Percentiles rank a stretch among this genome's conserved stretches.
phyloP scores from a whole-genome alignment of 2,113 vertebrate genomes.

The Tachuris rubrigastra region DNA sequence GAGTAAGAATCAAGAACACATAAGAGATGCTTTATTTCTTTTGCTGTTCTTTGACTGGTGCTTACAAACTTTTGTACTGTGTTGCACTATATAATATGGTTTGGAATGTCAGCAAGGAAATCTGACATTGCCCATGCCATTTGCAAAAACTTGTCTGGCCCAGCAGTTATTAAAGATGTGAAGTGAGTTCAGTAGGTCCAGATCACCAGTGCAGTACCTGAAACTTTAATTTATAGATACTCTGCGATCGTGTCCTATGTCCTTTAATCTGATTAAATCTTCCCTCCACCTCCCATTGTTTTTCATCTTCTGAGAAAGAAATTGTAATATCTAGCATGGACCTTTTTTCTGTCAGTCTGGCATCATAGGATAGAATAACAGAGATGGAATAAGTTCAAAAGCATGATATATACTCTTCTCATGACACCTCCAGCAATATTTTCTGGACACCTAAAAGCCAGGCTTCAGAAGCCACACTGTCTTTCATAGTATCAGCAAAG shows the following conservation, averaged over 20 bases:
- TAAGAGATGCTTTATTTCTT: background rate
- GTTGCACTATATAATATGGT: background rate
- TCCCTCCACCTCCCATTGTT: background rate
- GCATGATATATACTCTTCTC: too few relatives aligned
- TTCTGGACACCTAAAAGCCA: background rate
- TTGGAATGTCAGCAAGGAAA: background rate
- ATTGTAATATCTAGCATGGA: background rate
- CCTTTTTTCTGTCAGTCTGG: background rate
- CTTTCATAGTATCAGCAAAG: background rate
- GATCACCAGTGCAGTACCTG: background rate
- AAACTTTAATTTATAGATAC: background rate
- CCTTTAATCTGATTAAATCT: background rate
- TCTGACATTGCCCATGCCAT: background rate
- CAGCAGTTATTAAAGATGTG: background rate
- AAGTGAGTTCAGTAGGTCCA: background rate
- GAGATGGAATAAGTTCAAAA: background rate
- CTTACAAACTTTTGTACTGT: background rate
- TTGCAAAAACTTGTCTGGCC: background rate
- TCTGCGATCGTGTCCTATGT: background rate
- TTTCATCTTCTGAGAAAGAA: background rate
- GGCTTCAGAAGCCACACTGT: background rate
- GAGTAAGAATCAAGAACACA: background rate
- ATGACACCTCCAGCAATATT: rapidly evolving
- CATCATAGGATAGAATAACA: background rate
- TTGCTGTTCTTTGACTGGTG: background rate